phyloP scores from a whole-genome alignment of 2,113 vertebrate species.

The Engystomops pustulosus region DNA sequence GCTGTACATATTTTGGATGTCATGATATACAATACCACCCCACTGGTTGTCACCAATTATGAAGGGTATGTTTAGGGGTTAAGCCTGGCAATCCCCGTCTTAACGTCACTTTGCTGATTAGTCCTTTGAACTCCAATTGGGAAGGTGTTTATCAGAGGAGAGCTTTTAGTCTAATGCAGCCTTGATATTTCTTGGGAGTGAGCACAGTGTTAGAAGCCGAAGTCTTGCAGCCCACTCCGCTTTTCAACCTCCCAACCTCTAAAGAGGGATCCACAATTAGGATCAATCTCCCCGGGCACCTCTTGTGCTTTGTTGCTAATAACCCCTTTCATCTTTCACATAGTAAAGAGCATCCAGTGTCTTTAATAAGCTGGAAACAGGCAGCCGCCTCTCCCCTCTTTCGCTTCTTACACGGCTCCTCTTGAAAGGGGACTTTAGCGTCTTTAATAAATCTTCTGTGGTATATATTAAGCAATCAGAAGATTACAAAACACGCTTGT shows the following conservation, averaged over 20 bases:
- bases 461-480: constrained; percentile 57
- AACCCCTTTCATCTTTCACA: constrained; percentile 54
- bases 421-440: constrained; percentile 53
- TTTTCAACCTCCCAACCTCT: constrained; percentile 54
- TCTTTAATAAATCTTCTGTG: constrained; percentile 61
- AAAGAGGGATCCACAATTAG: constrained; percentile 55
- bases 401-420: constrained; percentile 37
- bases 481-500: constrained; percentile 61
- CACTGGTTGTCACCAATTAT: background rate
- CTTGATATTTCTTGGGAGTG: constrained; percentile 32
- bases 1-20: background rate
- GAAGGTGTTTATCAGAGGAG: constrained; percentile 31
- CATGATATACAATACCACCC: background rate
- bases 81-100: background rate
- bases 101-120: constrained; percentile 25
- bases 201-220: constrained; percentile 19
- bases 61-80: background rate
- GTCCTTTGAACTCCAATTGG: constrained; percentile 38
- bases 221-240: constrained; percentile 31
- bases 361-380: constrained; percentile 52
- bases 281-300: constrained; percentile 48
- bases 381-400: constrained; percentile 23
- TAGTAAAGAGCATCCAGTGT: constrained; percentile 44
- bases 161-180: constrained; percentile 41
- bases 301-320: constrained; percentile 47